phyloP scores from a whole-genome alignment of 2,113 vertebrate genomes.

The Carollia perspicillata region DNA sequence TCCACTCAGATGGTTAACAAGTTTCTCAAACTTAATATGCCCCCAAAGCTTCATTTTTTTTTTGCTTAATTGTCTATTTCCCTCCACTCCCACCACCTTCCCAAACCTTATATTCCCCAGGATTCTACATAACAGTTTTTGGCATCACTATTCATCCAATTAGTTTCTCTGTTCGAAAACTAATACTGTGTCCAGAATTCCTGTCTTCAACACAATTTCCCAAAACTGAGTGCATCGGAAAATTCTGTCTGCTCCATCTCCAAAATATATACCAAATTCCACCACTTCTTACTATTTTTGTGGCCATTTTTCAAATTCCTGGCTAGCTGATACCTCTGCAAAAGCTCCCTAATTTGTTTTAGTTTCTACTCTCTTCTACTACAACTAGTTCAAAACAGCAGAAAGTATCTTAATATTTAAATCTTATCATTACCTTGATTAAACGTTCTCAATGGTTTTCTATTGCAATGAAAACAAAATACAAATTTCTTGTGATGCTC shows the following conservation, averaged over 20 bases:
- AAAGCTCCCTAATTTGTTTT: neutral
- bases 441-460: neutral
- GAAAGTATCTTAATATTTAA: neutral
- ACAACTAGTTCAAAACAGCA: neutral
- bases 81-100: neutral
- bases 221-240: neutral
- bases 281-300: neutral
- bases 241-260: neutral
- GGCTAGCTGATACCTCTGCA: neutral
- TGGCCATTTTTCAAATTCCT: neutral
- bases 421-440: neutral
- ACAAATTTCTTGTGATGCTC: neutral
- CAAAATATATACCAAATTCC: neutral
- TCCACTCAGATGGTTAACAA: neutral
- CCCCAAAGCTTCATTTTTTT: neutral
- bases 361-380: neutral
- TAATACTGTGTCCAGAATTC: neutral
- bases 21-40: neutral
- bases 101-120: neutral
- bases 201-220: neutral
- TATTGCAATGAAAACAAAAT: neutral
- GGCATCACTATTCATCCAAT: neutral
- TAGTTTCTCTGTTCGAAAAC: neutral
- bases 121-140: neutral
- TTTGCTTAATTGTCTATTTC: neutral